Evolutionary conservation across 2,888 invertebrate species (phyloP), one percentile per base, ranked within the genome.

Genomic region (Meghimatium bilineatum): DNA sequence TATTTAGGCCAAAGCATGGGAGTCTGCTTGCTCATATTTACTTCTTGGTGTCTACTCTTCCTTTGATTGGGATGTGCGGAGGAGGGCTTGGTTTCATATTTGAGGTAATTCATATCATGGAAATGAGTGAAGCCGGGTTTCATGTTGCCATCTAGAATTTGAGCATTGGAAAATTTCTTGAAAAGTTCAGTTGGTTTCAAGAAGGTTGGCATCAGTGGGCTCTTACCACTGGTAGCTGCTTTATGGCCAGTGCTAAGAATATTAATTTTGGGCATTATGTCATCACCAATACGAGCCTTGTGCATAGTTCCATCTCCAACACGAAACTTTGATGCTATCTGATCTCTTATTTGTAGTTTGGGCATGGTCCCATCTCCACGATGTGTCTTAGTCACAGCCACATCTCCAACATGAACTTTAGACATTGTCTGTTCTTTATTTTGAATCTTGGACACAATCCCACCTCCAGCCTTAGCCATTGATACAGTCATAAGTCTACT

Each of bases 171-270:
- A 29, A 12, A 32, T 29, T 26, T 23, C 17, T 29, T 44, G 32
- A 29, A 44, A 1, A 74, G 5, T 49, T 74, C 74, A 29, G 74
- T 74, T 74, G 74, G 74, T 49, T 29, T 49, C 74, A 74, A 52
- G 49, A 74, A 74, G 29, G 74, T 74, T 49, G 74, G 74, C 29
- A 20, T 38, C 29, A 17, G n/a, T 14, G 23, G 32, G 5, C 12
- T 49, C 8, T 74, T 29, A 29, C 6, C 63, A 10, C 29, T 63
- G 29, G 6, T 17, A 29, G 2, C 29, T 29, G 63, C 63, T 63
- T 63, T 63, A 29, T 63, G 63, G 63, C 29, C 29, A 29, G 29
- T 29, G 63, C 14, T 17, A 63, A n/a, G n/a, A n/a, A n/a, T n/a
- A n/a, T n/a, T n/a, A n/a, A n/a, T n/a, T n/a, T n/a, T n/a, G n/a